Evolutionary conservation across 2,797 vertebrate species (phyloP), one percentile per base, ranked within the genome.

Genomic region (Triplophysa yarkandensis): DNA sequence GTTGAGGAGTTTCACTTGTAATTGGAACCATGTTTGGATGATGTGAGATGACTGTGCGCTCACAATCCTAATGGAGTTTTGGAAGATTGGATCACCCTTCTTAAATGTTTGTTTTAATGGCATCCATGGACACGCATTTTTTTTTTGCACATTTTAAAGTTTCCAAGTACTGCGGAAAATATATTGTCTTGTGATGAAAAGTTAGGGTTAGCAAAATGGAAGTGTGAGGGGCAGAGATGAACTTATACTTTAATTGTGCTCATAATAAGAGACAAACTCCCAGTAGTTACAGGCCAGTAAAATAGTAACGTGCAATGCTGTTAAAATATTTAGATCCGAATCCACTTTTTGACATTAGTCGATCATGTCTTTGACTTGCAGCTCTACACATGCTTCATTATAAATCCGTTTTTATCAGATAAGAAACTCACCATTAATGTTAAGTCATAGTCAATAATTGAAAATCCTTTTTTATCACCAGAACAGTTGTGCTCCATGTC

Each of bases 1-100:
- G n/a, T 39, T 76, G 32, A 39, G 34, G 21, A 71, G 39, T 64
- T 44, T 77, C 28, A 58, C 54, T 74, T 78, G 75, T 75, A 71
- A 77, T 77, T 82, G 44, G 62, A 80, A 77, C 43, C 75, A 75
- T 68, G 63, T 80, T 71, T 21, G 25, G 28, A 41, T 72, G 76
- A 61, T 65, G 52, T 36, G 61, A 79, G 46, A 52, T 48, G 55
- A 50, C 46, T 68, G 27, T 30, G 55, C 30, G 50, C 19, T 39
- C 62, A 63, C 36, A 78, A 57, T 30, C 61, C 80, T 68, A 39
- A 65, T 61, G 25, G 41, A 54, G 52, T 57, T 57, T 71, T 36
- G 52, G 66, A 57, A 71, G 27, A 19, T 77, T 34, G 61, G 60
- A 44, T 68, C 48, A 62, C 41, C 10, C 62, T 68, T 68, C 6